Base-by-base conservation (phyloP, 2,888 invertebrate species). In the Campaea margaritaria region DNA sequence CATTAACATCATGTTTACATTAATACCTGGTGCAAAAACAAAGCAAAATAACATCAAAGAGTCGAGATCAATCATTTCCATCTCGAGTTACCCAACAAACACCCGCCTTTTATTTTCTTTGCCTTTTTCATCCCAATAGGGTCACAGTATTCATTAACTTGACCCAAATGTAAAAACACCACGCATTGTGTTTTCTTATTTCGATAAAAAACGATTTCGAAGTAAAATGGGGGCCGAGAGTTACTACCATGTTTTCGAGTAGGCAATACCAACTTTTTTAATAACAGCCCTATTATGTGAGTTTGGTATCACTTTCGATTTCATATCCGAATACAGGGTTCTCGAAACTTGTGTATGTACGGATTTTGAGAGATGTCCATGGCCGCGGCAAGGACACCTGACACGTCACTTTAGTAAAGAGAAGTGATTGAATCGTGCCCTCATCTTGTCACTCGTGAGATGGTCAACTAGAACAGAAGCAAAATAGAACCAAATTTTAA, bases 201-300 rank as follows among this genome's bases (percentile, higher is more conserved):
- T 39, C 14, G 39, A 39, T 28, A 46, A 28, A 46, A 46, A 31
- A 21, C 34, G 27, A 46, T 46, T 45, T 31, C 12, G 13, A 14
- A 8, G 39, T 39, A 14, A 50, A 50, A 50, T 15, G 28, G 13
- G 9, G 10, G 16, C n/a, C 15, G 15, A 8, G 9, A 39, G 43
- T 43, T 49, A 41, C 45, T 28, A 36, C 16, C 48, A 47, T 58
- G 61, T 63, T 61, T 63, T 61, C 48, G 43, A 28, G 44, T 28
- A 8, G 42, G 36, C 56, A 46, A 45, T 44, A n/a, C 12, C 31
- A 70, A 70, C 67, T 70, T 70, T 70, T 70, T 70, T 68, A 65
- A 70, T 70, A 70, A 61, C 59, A 53, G 41, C 42, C 53, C 62
- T 47, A 66, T 67, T 64, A 58, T 56, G 34, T 42, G 44, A 55